Evolutionary conservation across 92 coral and sea anemone species (phyloP).

Genomic region (Phenganax marumi): DNA sequence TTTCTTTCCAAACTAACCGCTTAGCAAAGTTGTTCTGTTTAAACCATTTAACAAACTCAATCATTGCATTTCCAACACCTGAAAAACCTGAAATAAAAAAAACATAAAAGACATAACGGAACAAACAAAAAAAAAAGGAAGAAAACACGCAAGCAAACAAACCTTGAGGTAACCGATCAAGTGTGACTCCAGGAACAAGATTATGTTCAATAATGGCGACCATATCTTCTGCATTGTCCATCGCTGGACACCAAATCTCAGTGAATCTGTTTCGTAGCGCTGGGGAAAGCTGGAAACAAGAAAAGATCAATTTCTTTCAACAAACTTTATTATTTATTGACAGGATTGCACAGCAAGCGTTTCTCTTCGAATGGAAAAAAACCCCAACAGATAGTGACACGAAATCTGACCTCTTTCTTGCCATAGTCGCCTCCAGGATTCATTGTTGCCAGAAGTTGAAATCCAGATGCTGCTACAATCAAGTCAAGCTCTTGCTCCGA

Average conservation of each 20-base stretch:
- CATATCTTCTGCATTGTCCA: conserved; percentile 69
- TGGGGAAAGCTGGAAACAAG: conserved; percentile 79
- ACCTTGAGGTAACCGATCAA: conserved; percentile 62
- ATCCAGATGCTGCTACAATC: conserved; percentile 68
- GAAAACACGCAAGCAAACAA: no score
- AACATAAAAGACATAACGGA: background rate
- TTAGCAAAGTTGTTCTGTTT: conserved; percentile 77
- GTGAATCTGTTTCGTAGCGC: conserved; percentile 97
- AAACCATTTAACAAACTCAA: conserved; percentile 87
- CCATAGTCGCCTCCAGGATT: conserved; percentile 99
- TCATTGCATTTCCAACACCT: conserved; percentile 84
- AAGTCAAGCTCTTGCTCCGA: conserved; percentile 65
- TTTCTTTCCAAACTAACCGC: conserved; percentile 52
- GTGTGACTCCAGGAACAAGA: conserved; percentile 65
- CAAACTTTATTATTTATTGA: background rate
- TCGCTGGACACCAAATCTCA: conserved; percentile 95
- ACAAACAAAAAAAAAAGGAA: background rate
- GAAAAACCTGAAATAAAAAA: conserved; percentile 51
- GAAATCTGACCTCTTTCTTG: conserved; percentile 76
- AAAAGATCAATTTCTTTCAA: background rate
- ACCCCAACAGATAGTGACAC: no score
- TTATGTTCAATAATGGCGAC: conserved; percentile 88
- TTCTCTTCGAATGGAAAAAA: background rate
- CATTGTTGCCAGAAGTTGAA: conserved; percentile 88
- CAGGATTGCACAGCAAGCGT: background rate